phyloP scores from a whole-genome alignment of 2,888 invertebrate species.

The Marasmarcha lunaedactyla region DNA sequence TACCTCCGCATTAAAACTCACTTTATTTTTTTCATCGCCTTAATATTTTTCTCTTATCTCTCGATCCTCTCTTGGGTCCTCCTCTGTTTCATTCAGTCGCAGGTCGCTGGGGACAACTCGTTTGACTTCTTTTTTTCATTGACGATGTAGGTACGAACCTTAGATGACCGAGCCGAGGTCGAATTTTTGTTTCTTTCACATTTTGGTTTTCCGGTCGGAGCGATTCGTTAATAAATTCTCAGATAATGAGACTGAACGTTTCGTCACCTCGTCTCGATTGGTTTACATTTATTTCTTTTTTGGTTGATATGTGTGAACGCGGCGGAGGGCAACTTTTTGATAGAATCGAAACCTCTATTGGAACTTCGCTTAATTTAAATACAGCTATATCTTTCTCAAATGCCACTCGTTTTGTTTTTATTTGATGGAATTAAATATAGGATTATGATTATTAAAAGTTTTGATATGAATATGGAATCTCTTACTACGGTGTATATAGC shows the following conservation, averaged over 20 bases:
- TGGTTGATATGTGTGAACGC: slow-evolving; percentile 62
- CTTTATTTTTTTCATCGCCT: slow-evolving; percentile 52
- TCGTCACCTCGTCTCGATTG: slow-evolving; percentile 70
- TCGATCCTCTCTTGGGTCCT: slow-evolving; percentile 58
- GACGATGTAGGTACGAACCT: slow-evolving; percentile 56
- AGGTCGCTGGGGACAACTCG: slow-evolving; percentile 55
- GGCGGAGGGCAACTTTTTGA: slow-evolving; percentile 49
- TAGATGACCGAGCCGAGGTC: slow-evolving; percentile 68
- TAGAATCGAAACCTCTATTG: slow-evolving; percentile 57
- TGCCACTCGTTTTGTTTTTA: slow-evolving; percentile 32
- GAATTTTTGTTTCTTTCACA: slow-evolving; percentile 70
- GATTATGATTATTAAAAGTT: too few species aligned
- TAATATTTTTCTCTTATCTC: slow-evolving; percentile 67
- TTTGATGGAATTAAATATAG: too few species aligned
- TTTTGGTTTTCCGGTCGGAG: slow-evolving; percentile 67
- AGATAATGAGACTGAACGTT: slow-evolving; percentile 71
- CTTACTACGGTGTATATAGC: too few species aligned
- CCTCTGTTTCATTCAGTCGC: slow-evolving; percentile 65
- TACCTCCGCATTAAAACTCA: slow-evolving; percentile 61
- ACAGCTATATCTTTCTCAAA: slow-evolving; percentile 50
- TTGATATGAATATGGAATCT: too few species aligned
- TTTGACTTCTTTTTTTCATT: slow-evolving; percentile 67
- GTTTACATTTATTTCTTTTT: slow-evolving; percentile 56
- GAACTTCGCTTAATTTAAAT: slow-evolving; percentile 62
- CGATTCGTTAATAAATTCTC: slow-evolving; percentile 71